These are phyloP conservation scores for Syritta pipiens DNA, from an alignment of 2,888 invertebrate genomes.

Conservation along the genomic window DNA sequence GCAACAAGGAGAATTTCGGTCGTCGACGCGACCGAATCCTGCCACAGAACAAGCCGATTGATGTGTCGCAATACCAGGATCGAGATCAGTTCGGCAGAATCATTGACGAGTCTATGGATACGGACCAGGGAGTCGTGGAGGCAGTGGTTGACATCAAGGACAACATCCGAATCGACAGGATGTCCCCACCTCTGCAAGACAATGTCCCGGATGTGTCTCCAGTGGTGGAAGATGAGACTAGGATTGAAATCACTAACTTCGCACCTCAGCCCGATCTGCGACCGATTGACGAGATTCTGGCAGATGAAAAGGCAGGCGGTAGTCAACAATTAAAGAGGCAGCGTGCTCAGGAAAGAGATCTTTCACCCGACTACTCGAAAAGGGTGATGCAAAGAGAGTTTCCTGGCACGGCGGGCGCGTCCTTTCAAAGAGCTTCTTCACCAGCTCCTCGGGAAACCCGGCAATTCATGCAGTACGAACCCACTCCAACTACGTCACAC, in stretches of 20 bases:
- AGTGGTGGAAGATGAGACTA: slow-evolving; percentile 73
- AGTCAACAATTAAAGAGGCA: slow-evolving; percentile 74
- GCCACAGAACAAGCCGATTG: slow-evolving; percentile 77
- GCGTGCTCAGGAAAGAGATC: slow-evolving; percentile 74
- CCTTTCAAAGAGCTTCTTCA: slow-evolving; percentile 2
- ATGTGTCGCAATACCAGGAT: slow-evolving; percentile 73
- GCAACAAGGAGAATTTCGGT: slow-evolving; percentile 72
- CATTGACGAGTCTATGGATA: slow-evolving; percentile 70
- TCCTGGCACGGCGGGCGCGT: no score
- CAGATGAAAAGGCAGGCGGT: slow-evolving; percentile 61
- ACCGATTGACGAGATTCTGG: slow-evolving; percentile 40
- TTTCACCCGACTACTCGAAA: slow-evolving; percentile 72
- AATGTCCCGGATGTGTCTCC: slow-evolving; percentile 72
- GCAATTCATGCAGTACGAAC: neutral
- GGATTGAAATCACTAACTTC: slow-evolving; percentile 73
- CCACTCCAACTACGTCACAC: neutral
- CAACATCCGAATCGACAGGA: slow-evolving; percentile 74
- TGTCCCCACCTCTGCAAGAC: slow-evolving; percentile 73
- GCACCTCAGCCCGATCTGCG: slow-evolving; percentile 64
- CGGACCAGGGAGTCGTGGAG: slow-evolving; percentile 73
- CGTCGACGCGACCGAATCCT: no score
- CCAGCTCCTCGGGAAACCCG: slow-evolving; percentile 1
- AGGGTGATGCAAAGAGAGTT: slow-evolving; percentile 3
- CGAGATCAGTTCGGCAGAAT: neutral
- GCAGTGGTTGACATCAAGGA: slow-evolving; percentile 74